Base-by-base conservation (phyloP, 2,888 invertebrate species). In the Epinotia nisella region DNA sequence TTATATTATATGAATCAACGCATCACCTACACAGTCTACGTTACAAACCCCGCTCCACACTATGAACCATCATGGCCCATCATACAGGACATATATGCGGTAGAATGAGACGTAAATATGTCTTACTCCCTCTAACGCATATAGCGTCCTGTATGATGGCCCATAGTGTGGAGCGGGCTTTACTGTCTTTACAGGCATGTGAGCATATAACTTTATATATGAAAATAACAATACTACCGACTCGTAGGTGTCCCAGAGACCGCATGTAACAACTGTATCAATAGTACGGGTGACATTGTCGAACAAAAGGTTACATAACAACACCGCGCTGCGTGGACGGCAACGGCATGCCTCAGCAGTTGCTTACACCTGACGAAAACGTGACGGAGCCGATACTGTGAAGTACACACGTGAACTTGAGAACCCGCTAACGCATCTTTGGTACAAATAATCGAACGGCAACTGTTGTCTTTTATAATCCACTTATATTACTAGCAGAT, bases 201-300 rank as follows among this genome's bases (percentile, higher is more conserved):
- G 35, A 9, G 35, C 9, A 35, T 35, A 7, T 35, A 35, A 35
- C 29, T n/a, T n/a, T 24, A 24, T n/a, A n/a, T 41, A 62, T 62
- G 11, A 49, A 35, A 17, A 35, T 64, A n/a, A 21, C n/a, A 41
- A 39, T 39, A 19, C 7, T 19, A 9, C 15, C 7, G n/a, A 41
- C 39, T 67, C 17, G 49, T 56, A 45, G 24, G 24, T 66, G 45
- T 45, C 49, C 45, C 45, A 61, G 55, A 15, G 56, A 55, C 41
- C 45, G 11, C 45, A 41, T 56, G 49, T 35, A 68, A 62, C 84
- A 85, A 78, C 83, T 85, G 85, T 82, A 77, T 80, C 81, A 85
- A 85, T 79, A 83, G 73, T 81, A 55, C 19, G 21, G 55, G n/a
- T 41, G 55, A 66, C 41, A 55, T 56, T 66, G 66, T 66, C 55